Base-by-base conservation (phyloP, 2,113 vertebrate genomes). In the Recurvirostra avosetta region DNA sequence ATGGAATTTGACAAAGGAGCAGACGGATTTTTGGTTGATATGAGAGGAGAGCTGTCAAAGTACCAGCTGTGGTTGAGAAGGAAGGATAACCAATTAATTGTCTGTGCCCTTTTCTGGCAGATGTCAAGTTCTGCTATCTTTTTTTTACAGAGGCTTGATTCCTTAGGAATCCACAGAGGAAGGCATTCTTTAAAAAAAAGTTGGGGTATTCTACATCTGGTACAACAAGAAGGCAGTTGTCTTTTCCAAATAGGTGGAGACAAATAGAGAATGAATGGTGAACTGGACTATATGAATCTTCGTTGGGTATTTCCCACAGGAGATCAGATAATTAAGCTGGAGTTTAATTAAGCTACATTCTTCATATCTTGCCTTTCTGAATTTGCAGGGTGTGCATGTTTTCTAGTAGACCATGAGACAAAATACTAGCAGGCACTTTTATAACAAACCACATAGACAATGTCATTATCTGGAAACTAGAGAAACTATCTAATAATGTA, bases 41-140 rank as follows among this genome's bases (percentile, higher is more conserved):
- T 56, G 89, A 96, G 80, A 89, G 18, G 18, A 81, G 36, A 91
- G 21, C 70, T 89, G 87, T 92, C 93, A 95, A 95, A 94, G 76
- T 92, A 96, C 84, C 93, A 96, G 94, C 80, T 96, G 96, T 47
- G 56, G 55, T 22, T 84, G 56, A 89, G 80, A 86, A 78, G 61
- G 73, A 92, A 86, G 68, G 65, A 66, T 84, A 96, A 92, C 79
- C 80, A 95, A 92, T 87, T 95, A 94, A 87, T 70, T 89, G 80
- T 63, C 73, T 68, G 23, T 84, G 80, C 86, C 89, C 84, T 89
- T 72, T 91, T 86, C 75, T 75, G 73, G 73, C 74, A 92, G 76
- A 87, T 91, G 89, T 85, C 91, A 95, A 6, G 43, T 78, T 89
- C 76, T 81, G 43, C 20, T 88, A 13, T 70, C 30, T 43, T 87